Evolutionary conservation across 2,888 invertebrate genomes (phyloP), one percentile per base, ranked within the genome.

Genomic region (Autographa pulchrina): DNA sequence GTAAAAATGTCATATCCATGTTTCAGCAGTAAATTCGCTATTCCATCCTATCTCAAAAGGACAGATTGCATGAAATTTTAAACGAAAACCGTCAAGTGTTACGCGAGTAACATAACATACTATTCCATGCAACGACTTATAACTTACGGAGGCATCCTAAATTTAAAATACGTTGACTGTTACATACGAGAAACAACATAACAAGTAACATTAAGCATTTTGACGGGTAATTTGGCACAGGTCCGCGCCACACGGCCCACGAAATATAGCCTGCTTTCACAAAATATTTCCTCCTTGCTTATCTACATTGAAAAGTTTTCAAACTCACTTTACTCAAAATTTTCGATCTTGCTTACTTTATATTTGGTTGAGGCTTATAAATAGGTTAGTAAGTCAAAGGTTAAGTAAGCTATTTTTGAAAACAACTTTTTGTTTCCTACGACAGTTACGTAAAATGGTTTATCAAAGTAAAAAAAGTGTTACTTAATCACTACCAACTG

Each of bases 161-260:
- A 78, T 62, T 61, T 56, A 65, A 74, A 81, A 78, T 70, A 74
- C 59, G 31, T 68, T 32, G 43, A 61, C 54, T 64, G 63, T 59
- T 32, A 68, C 72, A 62, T 75, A 48, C 72, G 62, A 56, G 65
- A 25, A 65, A 71, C 68, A 78, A 70, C 75, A 67, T 84, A 85
- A 85, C 85, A 87, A 88, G 85, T 86, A 80, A 88, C 89, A 91
- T 93, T 91, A 85, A 92, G 86, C 92, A 92, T 91, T 92, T 91
- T 92, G 93, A 92, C 90, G 91, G 91, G 90, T 89, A 92, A 93
- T 93, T 92, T 93, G 90, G 90, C 90, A 88, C 79, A 80, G 86
- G 85, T 86, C 87, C 89, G 88, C 86, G 85, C 82, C 82, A 80
- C 77, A 74, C 74, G 81, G 82, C 87, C 85, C 75, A 87, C 83